Evolutionary conservation across 2,113 vertebrate genomes (phyloP), one percentile per base, ranked within the genome.

Genomic region (Calidris pugnax): DNA sequence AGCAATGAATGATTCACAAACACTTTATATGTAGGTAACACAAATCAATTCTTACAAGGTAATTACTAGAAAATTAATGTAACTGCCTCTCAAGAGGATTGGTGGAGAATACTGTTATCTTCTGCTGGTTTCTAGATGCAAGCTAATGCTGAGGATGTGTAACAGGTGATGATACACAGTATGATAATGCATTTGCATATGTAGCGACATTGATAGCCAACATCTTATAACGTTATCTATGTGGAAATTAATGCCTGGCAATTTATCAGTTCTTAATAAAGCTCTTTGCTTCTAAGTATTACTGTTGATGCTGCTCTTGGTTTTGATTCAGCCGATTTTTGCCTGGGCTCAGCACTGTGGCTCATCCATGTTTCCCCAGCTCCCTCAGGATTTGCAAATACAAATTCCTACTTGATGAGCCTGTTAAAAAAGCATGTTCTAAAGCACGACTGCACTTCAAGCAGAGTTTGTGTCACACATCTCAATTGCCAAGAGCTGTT

Each of bases 271-370:
- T 87, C 84, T 78, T 93, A 87, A 76, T 86, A 96, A 84, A 92
- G 53, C 64, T 72, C 53, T 72, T 28, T 45, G 45, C 39, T 88
- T 60, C 50, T 32, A 67, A 55, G 21, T 45, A 20, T 55, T 48
- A 60, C 56, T 90, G 66, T 69, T 74, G 73, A 83, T 80, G 64
- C 53, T 75, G 35, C 48, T 93, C 37, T 76, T 55, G 47, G 63
- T 82, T 93, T 90, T 73, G 72, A 86, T 75, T 68, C 71, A 87
- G 77, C 23, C 79, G 41, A 28, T 77, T 95, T 96, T 90, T 92
- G 19, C 59, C 75, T 67, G 53, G 75, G 39, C 66, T 97, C 92
- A 95, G 91, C 86, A 89, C 16, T 74, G 18, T 62, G 33, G 74
- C 48, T 95, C 78, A 85, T 63, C 55, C 66, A 23, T 28, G 73